Evolutionary conservation across 2,888 invertebrate species (phyloP), one percentile per base, ranked within the genome.

Genomic region (Polyommatus icarus): DNA sequence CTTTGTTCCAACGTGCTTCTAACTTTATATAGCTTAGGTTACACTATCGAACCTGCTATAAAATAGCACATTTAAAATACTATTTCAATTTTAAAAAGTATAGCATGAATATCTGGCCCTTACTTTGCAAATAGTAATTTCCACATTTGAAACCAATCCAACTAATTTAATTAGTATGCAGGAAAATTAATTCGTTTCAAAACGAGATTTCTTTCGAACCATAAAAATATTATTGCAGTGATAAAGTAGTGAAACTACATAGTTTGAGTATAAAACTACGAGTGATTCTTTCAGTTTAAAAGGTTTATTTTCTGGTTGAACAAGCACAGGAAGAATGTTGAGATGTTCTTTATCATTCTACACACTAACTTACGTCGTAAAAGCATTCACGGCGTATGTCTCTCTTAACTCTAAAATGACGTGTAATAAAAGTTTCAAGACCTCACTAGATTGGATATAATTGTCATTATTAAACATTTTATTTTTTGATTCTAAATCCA

Each of bases 351-450:
- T 8, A 59, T 59, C 20, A 61, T 61, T 12, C 61, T 12, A 61
- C 24, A 61, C 24, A 61, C 61, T 24, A 61, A 61, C 61, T 61
- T 61, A 12, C 12, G 24, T 71, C 71, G 71, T 71, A 36, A 71
- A 71, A 71, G 36, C n/a, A 36, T 36, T 71, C 36, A 32, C 71
- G 29, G 36, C 18, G n/a, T 71, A 71, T 71, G 71, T 36, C 71
- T 18, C 71, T 18, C 36, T 71, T 8, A n/a, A 12, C 32, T 71
- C 36, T 71, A n/a, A 36, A 71, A 36, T 36, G 18, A 32, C 36
- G 36, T n/a, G 71, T 32, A 71, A 59, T 59, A 59, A 59, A 24
- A 18, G 29, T 71, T 32, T 29, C 18, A 8, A 71, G 71, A 59
- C n/a, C 8, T 59, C 8, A 59, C 20, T 59, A n/a, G 8, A 59